A percentile compares a stretch with the other conserved stretches of the same genome.
Evolutionary conservation across 2,113 vertebrate species (phyloP).

Genomic region (Todiramphus saurophagus): DNA sequence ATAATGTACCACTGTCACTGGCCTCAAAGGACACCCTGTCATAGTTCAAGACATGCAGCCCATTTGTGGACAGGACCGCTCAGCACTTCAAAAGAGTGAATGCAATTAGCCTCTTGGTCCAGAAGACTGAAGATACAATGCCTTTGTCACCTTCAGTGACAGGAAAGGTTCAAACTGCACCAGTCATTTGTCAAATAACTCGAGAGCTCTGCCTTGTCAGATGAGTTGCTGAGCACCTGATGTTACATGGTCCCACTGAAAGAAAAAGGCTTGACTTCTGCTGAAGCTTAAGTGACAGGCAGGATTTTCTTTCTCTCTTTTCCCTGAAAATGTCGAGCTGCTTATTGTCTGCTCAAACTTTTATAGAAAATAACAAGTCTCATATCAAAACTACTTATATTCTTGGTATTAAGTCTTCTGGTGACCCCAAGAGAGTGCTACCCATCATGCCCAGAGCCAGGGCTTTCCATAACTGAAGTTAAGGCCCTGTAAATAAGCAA

Average conservation of each 20-base stretch:
- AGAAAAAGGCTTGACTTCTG: background rate
- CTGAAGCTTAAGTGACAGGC: background rate
- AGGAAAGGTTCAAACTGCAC: background rate
- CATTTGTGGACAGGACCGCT: background rate
- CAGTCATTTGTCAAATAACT: background rate
- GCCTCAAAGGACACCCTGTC: background rate
- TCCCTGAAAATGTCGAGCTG: background rate
- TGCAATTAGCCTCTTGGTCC: background rate
- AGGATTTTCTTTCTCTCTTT: background rate
- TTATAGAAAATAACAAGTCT: background rate
- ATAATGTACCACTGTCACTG: background rate
- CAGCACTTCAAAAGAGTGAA: background rate
- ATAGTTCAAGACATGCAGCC: background rate
- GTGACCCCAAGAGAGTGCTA: background rate
- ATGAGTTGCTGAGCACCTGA: background rate
- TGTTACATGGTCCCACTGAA: background rate
- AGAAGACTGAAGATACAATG: background rate
- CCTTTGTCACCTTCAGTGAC: background rate
- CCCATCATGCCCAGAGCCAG: background rate
- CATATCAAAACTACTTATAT: background rate
- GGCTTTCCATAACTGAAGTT: background rate
- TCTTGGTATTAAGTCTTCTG: background rate
- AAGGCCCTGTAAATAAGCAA: background rate
- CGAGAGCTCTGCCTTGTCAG: background rate
- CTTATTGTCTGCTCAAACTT: background rate